Evolutionary conservation across 1,140 invertebrate species (phyloP), one percentile per base, ranked within the genome.

Genomic region (Pissodes strobi): DNA sequence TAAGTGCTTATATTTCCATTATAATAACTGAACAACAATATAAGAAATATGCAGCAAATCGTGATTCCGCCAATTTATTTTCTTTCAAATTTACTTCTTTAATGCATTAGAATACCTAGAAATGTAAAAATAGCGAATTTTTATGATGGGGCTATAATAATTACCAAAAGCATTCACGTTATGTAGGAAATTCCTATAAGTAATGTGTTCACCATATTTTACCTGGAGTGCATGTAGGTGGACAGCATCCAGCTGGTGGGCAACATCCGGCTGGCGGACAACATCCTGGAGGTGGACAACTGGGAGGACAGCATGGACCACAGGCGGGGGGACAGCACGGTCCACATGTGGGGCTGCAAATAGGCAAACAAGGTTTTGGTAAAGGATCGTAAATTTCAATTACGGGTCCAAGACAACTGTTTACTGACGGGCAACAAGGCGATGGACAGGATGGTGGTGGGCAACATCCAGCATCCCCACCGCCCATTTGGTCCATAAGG

Each of bases 341-440:
- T 39, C 58, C 17, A 56, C 71, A 53, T 46, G 43, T 41, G 19
- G 71, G 74, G 60, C 66, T 71, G 67, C 72, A 73, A 72, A 74
- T 70, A 64, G 73, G 72, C 49, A 76, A 58, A 67, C 73, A 74
- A 49, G 74, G 70, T 69, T 76, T 76, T 41, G 74, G 74, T 67
- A 73, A 71, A 13, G 74, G 74, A 69, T 76, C 74, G 56, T 76
- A 76, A 37, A 74, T 76, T 68, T 76, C 74, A 38, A 76, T 76
- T 39, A 76, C 73, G 18, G 74, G 73, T 22, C 74, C 74, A 6
- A 65, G 57, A 21, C 59, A 58, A 63, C 68, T 68, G 49, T 66
- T 65, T 27, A 63, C 65, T 58, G 67, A 64, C 34, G 67, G 67
- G 23, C 19, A 17, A 55, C 63, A 63, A n/a, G 64, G 43, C 9